Base-by-base conservation (phyloP, 2,113 vertebrate species). In the Stegastes partitus region DNA sequence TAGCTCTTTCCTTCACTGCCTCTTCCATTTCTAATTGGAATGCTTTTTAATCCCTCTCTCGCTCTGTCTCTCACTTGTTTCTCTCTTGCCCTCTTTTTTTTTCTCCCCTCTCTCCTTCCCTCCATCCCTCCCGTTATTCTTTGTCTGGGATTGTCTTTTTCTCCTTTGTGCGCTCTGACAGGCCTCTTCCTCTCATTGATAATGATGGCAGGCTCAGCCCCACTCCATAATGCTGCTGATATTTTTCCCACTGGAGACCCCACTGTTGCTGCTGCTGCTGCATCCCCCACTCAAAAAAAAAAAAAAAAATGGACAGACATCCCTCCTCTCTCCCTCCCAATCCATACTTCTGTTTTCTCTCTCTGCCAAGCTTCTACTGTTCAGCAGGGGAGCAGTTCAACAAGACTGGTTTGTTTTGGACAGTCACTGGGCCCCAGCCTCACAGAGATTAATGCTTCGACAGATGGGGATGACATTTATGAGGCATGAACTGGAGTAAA, bases 401-500 rank as follows among this genome's bases (percentile, higher is more conserved):
- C 86, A 91, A 91, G 88, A 79, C 84, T 15, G 88, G 89, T 90
- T 92, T 92, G 91, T 93, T 85, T 87, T 91, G 90, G 91, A 93
- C 87, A 89, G 87, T 87, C 84, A 78, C 81, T 89, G 79, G 79
- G 88, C 83, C 89, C 84, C 84, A 51, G 90, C 86, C 44, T 91
- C 71, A 81, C 63, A 57, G 79, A 90, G 89, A 94, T 94, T 91
- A 92, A 92, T 94, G 91, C 78, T 83, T 50, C 79, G 57, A 90
- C 87, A 75, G 83, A 84, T 80, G 72, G 75, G 78, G 84, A 90
- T 93, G 94, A 92, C 91, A 92, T 93, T 93, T 94, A 92, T 92
- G 91, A 93, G 91, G 81, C 83, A 83, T 42, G 58, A 73, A 47
- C 64, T 62, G 69, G 68, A 81, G 81, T 79, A 37, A 78, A 82